Conservation (phyloP, 2,888 invertebrate species). For the Clepsis dumicolana region DNA sequence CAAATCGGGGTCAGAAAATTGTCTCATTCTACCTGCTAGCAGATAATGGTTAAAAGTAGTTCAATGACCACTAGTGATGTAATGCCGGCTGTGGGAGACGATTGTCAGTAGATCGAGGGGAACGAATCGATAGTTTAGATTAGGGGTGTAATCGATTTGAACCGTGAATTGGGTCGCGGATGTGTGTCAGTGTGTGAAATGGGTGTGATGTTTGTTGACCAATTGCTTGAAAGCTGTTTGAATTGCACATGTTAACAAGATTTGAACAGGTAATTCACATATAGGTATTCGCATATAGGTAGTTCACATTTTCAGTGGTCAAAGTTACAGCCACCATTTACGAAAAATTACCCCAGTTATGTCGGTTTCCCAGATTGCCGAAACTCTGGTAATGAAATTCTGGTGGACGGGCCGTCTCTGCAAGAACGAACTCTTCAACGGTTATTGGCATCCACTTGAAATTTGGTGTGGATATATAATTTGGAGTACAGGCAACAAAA, state of each 20-base stretch:
- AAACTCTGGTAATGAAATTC: no score
- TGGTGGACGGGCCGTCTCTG: no score
- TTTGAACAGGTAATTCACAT: neutral
- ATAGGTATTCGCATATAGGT: no score
- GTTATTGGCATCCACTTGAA: no score
- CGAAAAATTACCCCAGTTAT: no score
- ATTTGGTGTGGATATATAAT: no score
- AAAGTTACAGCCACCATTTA: neutral
- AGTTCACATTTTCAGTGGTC: neutral
- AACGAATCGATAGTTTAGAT: slow-evolving; percentile 58
- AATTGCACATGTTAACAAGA: neutral
- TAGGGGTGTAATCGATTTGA: slow-evolving; percentile 48
- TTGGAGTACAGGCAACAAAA: no score
- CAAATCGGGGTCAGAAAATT: slow-evolving; percentile 56
- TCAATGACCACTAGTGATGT: slow-evolving; percentile 56
- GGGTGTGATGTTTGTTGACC: slow-evolving; percentile 25
- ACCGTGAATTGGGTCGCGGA: slow-evolving; percentile 48
- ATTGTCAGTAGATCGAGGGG: slow-evolving; percentile 55
- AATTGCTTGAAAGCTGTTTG: slow-evolving; percentile 11
- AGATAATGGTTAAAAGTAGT: slow-evolving; percentile 53
- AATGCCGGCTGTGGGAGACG: slow-evolving; percentile 54
- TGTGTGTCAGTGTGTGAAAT: slow-evolving; percentile 47
- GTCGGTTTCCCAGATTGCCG: no score
- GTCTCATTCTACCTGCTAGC: slow-evolving; percentile 49
- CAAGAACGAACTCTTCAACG: no score